Evolutionary conservation across 2,888 invertebrate species (phyloP), one percentile per base, ranked within the genome.

Genomic region (Tholera decimalis): DNA sequence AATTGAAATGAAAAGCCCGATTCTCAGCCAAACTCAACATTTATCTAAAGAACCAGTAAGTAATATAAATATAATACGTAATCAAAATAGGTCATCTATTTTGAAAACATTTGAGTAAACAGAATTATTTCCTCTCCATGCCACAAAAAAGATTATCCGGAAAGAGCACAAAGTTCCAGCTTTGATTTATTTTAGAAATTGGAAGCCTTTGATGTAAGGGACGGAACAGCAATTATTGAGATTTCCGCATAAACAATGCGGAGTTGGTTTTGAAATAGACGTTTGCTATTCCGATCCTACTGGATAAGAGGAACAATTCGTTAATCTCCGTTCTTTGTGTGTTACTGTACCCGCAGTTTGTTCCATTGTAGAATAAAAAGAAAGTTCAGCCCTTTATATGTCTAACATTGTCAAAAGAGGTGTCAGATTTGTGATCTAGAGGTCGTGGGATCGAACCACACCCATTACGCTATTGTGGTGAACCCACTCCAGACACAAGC

Each of bases 151-250:
- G 22, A 47, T 22, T 9, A 37, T 37, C 43, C 4, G 1, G 0
- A 41, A 49, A 37, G 9, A 55, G 39, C 15, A 35, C 4, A 44
- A 33, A 53, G 13, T 37, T 39, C n/a, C 35, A 47, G 33, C 37
- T 55, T 77, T 61, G 44, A 70, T 70, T 71, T 70, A 18, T 71
- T 43, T 76, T 70, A 13, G 20, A 47, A 68, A 47, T 57, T 26
- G 7, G 28, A 50, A 50, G n/a, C 72, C 54, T 76, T 76, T 77
- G 77, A 70, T 60, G 54, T 55, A 22, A 11, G 46, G 22, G 6
- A 60, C 54, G 50, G 61, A 55, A 61, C 18, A 51, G 13, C 37
- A 60, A 77, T 61, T 55, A 72, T 55, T 55, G 35, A 35, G 18
- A 15, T 41, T 46, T 43, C 22, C 22, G 46, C 37, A 18, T 22